Evolutionary conservation across 2,113 vertebrate genomes (phyloP), one percentile per base, ranked within the genome.

Genomic region (Istiophorus platypterus): DNA sequence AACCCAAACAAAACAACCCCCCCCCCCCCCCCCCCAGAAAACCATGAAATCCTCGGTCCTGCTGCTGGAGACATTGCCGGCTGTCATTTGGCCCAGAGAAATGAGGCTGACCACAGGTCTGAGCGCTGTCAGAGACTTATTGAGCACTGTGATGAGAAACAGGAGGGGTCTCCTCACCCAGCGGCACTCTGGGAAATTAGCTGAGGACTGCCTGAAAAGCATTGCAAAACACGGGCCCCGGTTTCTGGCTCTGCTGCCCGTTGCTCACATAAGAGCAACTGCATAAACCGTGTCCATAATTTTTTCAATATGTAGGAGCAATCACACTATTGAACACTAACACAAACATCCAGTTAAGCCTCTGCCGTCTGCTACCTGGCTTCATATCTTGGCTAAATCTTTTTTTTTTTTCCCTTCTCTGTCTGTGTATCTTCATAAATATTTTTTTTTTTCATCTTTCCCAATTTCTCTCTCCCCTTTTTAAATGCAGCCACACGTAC

Each of bases 121-220:
- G 71, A 45, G 74, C 68, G n/a, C 77, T 37, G 85, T 84, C 70
- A 68, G 85, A 47, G 22, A 18, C 68, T 85, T 89, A 80, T 84
- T 71, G 85, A 86, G 81, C 56, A 68, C 68, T 2, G 29, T 80
- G 83, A 89, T 54, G 76, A 78, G 72, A 85, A 89, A 83, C 69
- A 24, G 81, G 77, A 72, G 72, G 65, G 82, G 79, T 82, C 80
- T 76, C 77, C 66, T 45, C 52, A 49, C 61, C 81, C 84, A 64
- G 57, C 14, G 4, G 45, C 68, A 80, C 78, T 85, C 68, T 83
- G 80, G 77, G 37, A 78, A 85, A 88, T 82, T 64, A 68, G 22
- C 52, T 24, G 34, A 57, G 59, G 37, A 58, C 26, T 58, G 57
- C 66, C 70, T 71, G 49, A 58, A 49, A 73, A 59, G 34, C 61